Evolutionary conservation across 2,888 invertebrate species (phyloP).

Genomic region (Ophraella communa): DNA sequence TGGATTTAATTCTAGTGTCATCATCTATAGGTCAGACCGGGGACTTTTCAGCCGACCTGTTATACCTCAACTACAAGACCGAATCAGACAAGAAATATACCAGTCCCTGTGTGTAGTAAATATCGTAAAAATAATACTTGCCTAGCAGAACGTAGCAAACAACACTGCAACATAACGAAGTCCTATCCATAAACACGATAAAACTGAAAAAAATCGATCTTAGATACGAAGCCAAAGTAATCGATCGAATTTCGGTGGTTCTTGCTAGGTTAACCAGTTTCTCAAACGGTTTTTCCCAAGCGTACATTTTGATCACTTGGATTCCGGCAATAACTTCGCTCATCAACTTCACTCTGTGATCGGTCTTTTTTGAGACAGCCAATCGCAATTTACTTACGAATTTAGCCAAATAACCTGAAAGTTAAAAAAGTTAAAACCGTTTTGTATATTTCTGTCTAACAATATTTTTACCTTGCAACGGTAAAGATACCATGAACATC

Average conservation of each 20-base stretch:
- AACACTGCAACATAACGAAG: constrained; percentile 82
- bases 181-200: constrained; percentile 81
- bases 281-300: constrained; percentile 77
- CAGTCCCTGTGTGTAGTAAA: too few relatives aligned
- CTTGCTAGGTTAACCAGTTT: constrained; percentile 67
- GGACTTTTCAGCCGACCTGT: too few relatives aligned
- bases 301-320: constrained; percentile 80
- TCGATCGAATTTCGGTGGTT: constrained; percentile 67
- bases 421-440: neutral
- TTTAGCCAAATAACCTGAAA: constrained; percentile 44
- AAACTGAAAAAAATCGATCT: constrained; percentile 69
- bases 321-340: constrained; percentile 76
- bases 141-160: constrained; percentile 68
- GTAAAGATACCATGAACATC: constrained; percentile 61
- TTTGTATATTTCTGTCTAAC: too few relatives aligned
- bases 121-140: constrained; percentile 55
- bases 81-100: too few relatives aligned
- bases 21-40: too few relatives aligned
- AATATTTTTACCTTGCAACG: constrained; percentile 63
- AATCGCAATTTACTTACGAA: constrained; percentile 58
- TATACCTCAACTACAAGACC: too few relatives aligned
- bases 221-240: constrained; percentile 68
- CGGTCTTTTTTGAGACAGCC: constrained; percentile 63
- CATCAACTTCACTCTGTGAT: constrained; percentile 73
- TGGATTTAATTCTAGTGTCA: too few relatives aligned